Conservation (phyloP, 2,113 vertebrate genomes). For the Apus apus region DNA sequence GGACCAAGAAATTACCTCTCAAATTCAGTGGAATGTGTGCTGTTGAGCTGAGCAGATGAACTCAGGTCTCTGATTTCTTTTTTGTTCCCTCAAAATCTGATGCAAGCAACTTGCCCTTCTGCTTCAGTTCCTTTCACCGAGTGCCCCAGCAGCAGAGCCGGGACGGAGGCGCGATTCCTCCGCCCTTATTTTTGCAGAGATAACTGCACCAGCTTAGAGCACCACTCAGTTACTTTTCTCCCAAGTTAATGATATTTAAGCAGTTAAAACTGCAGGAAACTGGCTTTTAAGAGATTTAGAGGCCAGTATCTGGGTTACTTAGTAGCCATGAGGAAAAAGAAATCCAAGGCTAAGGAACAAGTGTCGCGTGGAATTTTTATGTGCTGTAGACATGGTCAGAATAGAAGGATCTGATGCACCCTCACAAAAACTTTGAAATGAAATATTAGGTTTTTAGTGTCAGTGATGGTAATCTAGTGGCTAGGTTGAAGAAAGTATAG, state of each 20-base stretch:
- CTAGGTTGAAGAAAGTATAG: not conserved
- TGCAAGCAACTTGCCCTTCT: not conserved
- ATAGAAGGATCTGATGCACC: not conserved
- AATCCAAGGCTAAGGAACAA: not conserved
- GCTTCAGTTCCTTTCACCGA: not conserved
- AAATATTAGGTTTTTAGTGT: not conserved
- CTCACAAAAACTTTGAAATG: not conserved
- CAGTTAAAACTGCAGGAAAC: not conserved
- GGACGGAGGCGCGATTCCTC: accelerated
- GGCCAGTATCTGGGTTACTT: not conserved
- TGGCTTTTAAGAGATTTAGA: constrained; percentile 8
- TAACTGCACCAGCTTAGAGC: not conserved
- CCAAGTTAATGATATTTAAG: constrained; percentile 2
- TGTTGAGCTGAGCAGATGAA: not conserved
- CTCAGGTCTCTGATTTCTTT: not conserved
- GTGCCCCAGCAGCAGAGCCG: not conserved
- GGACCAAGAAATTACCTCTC: not conserved
- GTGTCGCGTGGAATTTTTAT: not conserved
- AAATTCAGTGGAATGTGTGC: not conserved
- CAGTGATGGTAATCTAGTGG: not conserved
- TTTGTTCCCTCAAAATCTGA: not conserved
- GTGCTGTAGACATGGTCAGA: not conserved
- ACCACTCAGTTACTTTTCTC: not conserved
- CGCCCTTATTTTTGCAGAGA: not conserved
- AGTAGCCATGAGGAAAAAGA: not conserved